Evolutionary conservation across 2,113 vertebrate genomes (phyloP), one percentile per base, ranked within the genome.

Genomic region (Chamaetylas fuelleborni): DNA sequence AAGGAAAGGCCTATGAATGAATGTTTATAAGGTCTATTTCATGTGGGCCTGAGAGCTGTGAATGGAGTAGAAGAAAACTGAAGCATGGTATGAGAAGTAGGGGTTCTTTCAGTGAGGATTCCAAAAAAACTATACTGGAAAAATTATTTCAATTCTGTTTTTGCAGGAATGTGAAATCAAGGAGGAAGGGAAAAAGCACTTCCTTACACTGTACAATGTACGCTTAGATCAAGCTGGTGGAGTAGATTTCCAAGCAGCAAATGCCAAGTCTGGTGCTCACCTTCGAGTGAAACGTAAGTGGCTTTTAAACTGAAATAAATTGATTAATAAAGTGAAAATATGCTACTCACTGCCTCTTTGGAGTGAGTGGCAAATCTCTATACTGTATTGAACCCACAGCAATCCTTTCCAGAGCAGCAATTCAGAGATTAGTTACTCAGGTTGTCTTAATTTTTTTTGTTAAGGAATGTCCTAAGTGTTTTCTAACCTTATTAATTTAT

Each of bases 121-220:
- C 40, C 33, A 72, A 45, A 45, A 72, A 57, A 36, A 43, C 2
- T 28, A 69, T 47, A 24, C 26, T 62, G 23, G n/a, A 51, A 87
- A 82, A 78, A 82, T 33, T 53, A 5, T 58, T 43, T 86, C 18
- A 54, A 14, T 69, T 93, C 48, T 91, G 29, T 42, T 83, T 85
- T 73, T 92, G 40, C 94, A 99, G 99, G 99, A 99, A 31, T 98
- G 99, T 94, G 99, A 99, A 96, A 99, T 99, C 90, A 99, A 99
- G 90, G 98, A 99, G 93, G 99, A 99, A 96, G 99, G 99, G 60
- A 97, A 98, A 86, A 98, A 97, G 45, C 99, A 99, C 92, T 97
- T 98, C 34, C 96, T 99, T 80, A 98, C 98, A 81, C 97, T 99
- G 67, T 99, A 98, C 94, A 99, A 99, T 93, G 99, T 99, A 58